phyloP scores from a whole-genome alignment of 2,797 vertebrate genomes.

The Florisuga fusca region DNA sequence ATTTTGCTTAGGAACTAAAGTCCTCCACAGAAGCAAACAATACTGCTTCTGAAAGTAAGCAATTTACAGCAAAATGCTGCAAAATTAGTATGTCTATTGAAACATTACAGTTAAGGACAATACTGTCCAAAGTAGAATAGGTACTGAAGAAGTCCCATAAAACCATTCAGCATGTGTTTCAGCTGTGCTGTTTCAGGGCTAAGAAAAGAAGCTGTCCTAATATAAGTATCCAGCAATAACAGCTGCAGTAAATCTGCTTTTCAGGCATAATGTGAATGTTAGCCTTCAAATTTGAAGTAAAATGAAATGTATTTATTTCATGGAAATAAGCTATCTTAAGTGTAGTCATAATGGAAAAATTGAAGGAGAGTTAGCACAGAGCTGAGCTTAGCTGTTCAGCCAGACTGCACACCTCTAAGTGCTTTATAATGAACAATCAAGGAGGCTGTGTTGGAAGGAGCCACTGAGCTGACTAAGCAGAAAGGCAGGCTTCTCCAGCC shows the following conservation, averaged over 20 bases:
- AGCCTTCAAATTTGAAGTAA: neutral
- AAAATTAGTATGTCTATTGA: neutral
- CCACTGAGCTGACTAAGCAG: neutral
- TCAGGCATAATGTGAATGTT: neutral
- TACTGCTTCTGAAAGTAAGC: neutral
- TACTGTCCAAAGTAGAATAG: neutral
- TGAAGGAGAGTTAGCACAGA: neutral
- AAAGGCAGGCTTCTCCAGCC: neutral
- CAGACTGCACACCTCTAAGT: slow-evolving; percentile 5
- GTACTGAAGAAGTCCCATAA: neutral
- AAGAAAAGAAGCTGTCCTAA: slow-evolving; percentile 2
- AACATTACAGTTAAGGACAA: neutral
- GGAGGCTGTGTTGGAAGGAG: neutral
- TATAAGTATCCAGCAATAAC: slow-evolving; percentile 44
- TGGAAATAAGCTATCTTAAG: neutral
- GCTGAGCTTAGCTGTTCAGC: too few relatives aligned
- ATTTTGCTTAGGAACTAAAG: neutral
- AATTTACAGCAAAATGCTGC: neutral
- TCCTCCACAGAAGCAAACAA: neutral
- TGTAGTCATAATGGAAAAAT: neutral
- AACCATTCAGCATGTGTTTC: neutral
- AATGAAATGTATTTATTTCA: slow-evolving; percentile 35
- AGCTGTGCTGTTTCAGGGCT: neutral
- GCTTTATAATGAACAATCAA: neutral
- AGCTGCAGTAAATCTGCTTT: slow-evolving; percentile 47